These are phyloP conservation scores for Lethenteron camtschaticum DNA, from an alignment of 2,113 vertebrate species.

Conservation along the genomic window DNA sequence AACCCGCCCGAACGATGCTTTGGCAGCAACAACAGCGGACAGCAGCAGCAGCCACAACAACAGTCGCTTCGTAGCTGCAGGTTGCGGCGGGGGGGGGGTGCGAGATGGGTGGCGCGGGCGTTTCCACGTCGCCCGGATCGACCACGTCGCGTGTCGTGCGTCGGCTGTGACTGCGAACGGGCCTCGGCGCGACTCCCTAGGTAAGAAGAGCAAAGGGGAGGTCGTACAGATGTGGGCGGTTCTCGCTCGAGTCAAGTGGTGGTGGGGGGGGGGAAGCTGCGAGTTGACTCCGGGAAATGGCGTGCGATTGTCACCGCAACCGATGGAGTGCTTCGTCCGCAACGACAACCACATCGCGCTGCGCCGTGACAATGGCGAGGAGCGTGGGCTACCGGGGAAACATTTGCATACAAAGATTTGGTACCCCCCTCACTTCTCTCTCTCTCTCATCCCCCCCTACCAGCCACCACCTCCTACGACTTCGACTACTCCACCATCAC, in stretches of 20 bases:
- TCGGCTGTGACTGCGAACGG: background rate
- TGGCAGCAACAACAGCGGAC: too few species aligned
- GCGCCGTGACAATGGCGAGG: background rate
- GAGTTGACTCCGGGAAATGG: constrained; percentile 3
- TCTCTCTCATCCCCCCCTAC: too few species aligned
- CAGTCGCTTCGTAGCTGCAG: too few species aligned
- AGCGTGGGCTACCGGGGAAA: background rate
- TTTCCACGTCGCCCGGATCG: too few species aligned
- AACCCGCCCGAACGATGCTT: too few species aligned
- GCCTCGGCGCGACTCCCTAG: background rate
- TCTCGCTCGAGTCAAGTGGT: constrained; percentile 4
- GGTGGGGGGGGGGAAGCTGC: background rate
- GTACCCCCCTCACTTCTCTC: too few species aligned
- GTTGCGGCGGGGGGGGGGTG: too few species aligned
- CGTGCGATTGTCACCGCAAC: background rate
- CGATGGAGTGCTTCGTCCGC: too few species aligned
- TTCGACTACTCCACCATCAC: too few species aligned
- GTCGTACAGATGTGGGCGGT: constrained; percentile 5
- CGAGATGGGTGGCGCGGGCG: too few species aligned
- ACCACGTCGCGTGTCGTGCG: background rate
- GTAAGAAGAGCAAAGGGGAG: constrained; percentile 3
- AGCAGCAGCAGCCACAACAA: too few species aligned
- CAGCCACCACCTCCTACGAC: too few species aligned
- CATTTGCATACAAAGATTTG: constrained; percentile 1
- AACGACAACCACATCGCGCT: background rate